phyloP scores from a whole-genome alignment of 1,140 invertebrate genomes.

The Neodiprion pinetum region DNA sequence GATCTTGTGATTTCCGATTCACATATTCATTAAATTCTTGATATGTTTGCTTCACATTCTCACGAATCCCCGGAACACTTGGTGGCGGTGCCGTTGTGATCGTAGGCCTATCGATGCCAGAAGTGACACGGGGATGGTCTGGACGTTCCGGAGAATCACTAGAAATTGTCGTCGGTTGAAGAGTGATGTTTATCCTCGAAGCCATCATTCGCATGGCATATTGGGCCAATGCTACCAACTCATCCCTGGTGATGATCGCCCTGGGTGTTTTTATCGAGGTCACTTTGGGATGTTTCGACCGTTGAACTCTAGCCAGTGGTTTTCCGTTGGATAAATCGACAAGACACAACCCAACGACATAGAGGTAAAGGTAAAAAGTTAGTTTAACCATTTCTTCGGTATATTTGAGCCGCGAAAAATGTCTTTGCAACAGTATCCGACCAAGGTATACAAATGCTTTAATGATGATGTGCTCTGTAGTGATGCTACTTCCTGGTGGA shows the following conservation, averaged over 20 bases:
- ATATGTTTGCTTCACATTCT: no score
- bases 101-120: background rate
- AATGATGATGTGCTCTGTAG: background rate
- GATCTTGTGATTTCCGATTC: no score
- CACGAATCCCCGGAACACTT: no score
- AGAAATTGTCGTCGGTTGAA: slow-evolving; percentile 17
- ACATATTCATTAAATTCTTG: no score
- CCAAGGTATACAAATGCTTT: background rate
- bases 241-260: slow-evolving; percentile 46
- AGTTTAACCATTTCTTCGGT: background rate
- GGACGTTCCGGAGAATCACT: background rate
- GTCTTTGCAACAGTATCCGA: no score
- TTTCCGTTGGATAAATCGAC: background rate
- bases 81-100: no score
- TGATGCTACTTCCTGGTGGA: background rate
- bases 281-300: background rate
- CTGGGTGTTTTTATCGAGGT: slow-evolving; percentile 43
- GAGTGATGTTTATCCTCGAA: slow-evolving; percentile 51
- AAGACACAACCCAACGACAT: background rate
- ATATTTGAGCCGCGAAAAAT: no score
- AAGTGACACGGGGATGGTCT: background rate
- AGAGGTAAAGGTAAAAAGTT: background rate
- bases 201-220: slow-evolving; percentile 55
- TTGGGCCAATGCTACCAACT: slow-evolving; percentile 50
- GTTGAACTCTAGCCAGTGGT: background rate